Conservation (phyloP, 2,797 vertebrate species). For the Arvicola amphibius region DNA sequence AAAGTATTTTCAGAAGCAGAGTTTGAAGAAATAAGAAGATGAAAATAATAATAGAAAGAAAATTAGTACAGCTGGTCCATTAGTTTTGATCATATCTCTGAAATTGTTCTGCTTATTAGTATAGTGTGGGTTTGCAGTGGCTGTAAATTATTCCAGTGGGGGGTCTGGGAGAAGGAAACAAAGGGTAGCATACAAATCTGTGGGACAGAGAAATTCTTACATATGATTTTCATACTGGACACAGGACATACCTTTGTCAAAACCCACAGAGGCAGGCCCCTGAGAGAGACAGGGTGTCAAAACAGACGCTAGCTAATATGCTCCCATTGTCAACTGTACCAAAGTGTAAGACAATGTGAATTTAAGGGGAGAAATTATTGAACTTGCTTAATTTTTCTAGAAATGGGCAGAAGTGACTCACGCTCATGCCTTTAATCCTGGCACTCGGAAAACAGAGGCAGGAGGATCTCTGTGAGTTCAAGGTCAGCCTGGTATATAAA, state of each 20-base stretch:
- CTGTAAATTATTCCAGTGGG: neutral
- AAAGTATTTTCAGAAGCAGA: constrained; percentile 50
- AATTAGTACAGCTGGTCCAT: neutral
- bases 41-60: constrained; percentile 38
- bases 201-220: neutral
- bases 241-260: neutral
- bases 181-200: neutral
- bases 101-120: constrained; percentile 7
- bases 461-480: neutral
- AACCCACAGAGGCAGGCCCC: neutral
- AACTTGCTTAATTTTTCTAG: neutral
- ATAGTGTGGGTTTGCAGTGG: neutral
- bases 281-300: neutral
- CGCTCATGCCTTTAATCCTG: rapidly evolving
- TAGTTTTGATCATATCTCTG: constrained; percentile 26
- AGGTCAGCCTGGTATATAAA: neutral
- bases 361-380: neutral
- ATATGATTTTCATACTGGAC: neutral
- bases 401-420: neutral
- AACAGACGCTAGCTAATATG: neutral
- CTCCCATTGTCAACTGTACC: neutral
- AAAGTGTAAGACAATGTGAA: neutral
- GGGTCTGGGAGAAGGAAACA: neutral
- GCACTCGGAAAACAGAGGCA: neutral
- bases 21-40: constrained; percentile 34